A percentile compares a stretch with the other conserved stretches of the same genome.
Evolutionary conservation across 2,113 vertebrate genomes (phyloP).

Genomic region (Nansenia antarctica): DNA sequence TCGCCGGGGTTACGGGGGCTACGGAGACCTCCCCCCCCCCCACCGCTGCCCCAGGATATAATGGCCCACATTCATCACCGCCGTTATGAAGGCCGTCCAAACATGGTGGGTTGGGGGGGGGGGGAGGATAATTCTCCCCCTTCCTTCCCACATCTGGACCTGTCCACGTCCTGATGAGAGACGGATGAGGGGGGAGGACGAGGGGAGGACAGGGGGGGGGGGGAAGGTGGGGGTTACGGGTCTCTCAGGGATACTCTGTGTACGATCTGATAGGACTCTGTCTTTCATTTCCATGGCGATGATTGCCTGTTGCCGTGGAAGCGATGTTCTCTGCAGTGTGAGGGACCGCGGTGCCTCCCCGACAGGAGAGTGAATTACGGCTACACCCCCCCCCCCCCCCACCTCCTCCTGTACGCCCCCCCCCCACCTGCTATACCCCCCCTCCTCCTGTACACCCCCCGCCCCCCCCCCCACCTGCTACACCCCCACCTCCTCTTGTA

Average conservation of each 20-base stretch:
- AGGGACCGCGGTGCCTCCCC: too few relatives aligned
- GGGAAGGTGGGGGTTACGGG: conserved; percentile 49
- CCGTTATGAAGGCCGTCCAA: conserved; percentile 57
- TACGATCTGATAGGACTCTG: not conserved
- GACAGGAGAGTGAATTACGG: too few relatives aligned
- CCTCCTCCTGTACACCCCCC: too few relatives aligned
- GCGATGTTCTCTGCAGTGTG: too few relatives aligned
- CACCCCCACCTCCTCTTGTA: too few relatives aligned
- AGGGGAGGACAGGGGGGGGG: too few relatives aligned
- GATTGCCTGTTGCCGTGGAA: not conserved
- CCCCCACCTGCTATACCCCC: too few relatives aligned
- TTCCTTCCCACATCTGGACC: conserved; percentile 59
- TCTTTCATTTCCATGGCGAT: not conserved
- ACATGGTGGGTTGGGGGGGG: too few relatives aligned
- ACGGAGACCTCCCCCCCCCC: conserved; percentile 33
- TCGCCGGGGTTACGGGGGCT: conserved; percentile 42
- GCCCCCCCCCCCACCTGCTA: too few relatives aligned
- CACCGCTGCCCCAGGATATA: conserved; percentile 7
- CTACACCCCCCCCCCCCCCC: too few relatives aligned
- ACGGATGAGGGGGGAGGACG: too few relatives aligned
- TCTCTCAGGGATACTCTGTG: conserved; percentile 50
- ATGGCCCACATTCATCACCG: conserved; percentile 56
- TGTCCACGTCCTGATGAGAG: conserved; percentile 48
- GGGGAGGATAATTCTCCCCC: conserved; percentile 51
- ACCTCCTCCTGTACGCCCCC: too few relatives aligned